Evolutionary conservation across 2,113 vertebrate species (phyloP).

Genomic region (Ciconia stormi): DNA sequence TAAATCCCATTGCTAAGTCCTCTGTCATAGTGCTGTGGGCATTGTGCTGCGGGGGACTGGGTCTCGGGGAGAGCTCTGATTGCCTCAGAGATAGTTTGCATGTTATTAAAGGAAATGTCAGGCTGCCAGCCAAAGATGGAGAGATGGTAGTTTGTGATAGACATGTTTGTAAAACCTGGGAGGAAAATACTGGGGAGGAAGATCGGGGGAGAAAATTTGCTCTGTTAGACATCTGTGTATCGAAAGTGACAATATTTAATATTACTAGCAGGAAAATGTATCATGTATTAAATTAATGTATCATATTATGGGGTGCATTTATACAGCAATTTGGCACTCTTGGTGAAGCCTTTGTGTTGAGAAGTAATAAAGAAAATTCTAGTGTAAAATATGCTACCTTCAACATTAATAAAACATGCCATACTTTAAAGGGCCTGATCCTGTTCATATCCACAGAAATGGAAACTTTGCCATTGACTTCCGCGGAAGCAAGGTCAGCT

Average conservation of each 20-base stretch:
- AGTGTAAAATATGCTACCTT: background rate
- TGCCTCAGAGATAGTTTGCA: background rate
- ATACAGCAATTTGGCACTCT: background rate
- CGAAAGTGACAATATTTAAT: background rate
- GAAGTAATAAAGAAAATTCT: conserved; percentile 16
- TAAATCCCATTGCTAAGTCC: background rate
- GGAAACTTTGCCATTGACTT: conserved; percentile 15
- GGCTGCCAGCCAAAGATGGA: background rate
- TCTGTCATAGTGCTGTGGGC: background rate
- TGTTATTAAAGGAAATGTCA: background rate
- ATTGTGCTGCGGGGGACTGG: background rate
- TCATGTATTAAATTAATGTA: conserved; percentile 2
- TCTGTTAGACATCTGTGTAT: background rate
- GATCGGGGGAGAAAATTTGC: background rate
- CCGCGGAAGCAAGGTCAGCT: background rate
- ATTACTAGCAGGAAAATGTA: background rate
- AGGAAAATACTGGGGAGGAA: background rate
- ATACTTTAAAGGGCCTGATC: background rate
- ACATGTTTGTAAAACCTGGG: background rate
- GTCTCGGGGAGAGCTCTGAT: background rate
- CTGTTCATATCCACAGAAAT: background rate
- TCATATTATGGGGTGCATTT: background rate
- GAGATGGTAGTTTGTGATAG: background rate
- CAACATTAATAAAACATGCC: background rate
- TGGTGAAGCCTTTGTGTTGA: background rate